Base-by-base conservation (phyloP, 2,888 invertebrate genomes). In the Hemaris fuciformis region DNA sequence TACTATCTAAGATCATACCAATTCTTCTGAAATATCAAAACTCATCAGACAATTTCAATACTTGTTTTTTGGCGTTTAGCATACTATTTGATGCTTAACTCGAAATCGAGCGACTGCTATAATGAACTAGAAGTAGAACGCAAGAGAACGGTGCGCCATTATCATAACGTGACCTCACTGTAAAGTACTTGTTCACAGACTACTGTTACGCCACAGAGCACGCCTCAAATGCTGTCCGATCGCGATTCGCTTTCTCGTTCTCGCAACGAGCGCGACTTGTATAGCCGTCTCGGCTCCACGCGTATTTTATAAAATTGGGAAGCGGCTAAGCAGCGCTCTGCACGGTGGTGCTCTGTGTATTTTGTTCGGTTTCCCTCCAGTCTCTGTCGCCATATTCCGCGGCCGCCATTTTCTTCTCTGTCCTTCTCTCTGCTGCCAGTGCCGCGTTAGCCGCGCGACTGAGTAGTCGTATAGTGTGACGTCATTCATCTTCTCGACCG, bases 341-440 rank as follows among this genome's bases (percentile, higher is more conserved):
- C 64, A 68, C 64, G 23, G 41, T 53, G 27, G 18, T 79, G 70
- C 72, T 80, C 77, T 80, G 73, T 70, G 59, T 65, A 66, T 70
- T 77, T 81, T 80, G 84, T 84, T 80, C 79, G 68, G 66, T 71
- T 79, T 75, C 71, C 71, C 74, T 77, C 73, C 81, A 71, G 70
- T 71, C 71, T 70, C 70, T 73, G 86, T 75, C 83, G 87, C 81
- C 68, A 75, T 63, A 70, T 63, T 69, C 73, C 64, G 68, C 69
- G 83, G 74, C 86, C 71, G 90, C 91, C 90, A 91, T 91, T 90
- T 91, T 91, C 89, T 91, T 92, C 91, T 90, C 88, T 85, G 83
- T 88, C 84, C 80, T 83, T 86, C 87, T 84, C 79, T 82, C 81
- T 68, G 73, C 71, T 79, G 83, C 83, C 85, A 91, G 91, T 92